Evolutionary conservation across 1,140 invertebrate species (phyloP), one percentile per base, ranked within the genome.

Genomic region (Scaptomyza pallida): DNA sequence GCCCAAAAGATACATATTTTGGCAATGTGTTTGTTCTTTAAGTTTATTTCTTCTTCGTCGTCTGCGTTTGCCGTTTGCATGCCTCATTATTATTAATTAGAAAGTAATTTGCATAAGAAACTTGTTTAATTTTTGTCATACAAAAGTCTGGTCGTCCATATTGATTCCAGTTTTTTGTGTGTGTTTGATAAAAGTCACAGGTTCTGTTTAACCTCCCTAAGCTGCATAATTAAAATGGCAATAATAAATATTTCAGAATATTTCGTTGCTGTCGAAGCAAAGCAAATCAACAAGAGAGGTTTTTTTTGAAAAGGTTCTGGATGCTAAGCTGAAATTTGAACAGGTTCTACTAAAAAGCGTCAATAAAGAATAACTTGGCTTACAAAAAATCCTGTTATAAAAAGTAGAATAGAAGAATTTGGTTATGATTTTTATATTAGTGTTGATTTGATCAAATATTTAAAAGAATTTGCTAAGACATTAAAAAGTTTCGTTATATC

Each of bases 271-370:
- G n/a, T 48, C 15, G 3, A 17, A 19, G 23, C 5, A 51, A 51
- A 12, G n/a, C n/a, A n/a, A 5, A 12, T 12, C 5, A 12, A 26
- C 21, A 33, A 30, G 35, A 70, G 62, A 37, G 26, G 15, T 26
- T 41, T 10, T 48, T 64, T 51, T 19, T n/a, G 12, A 45, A 55
- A 54, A 52, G 47, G 67, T 75, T 33, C 33, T 12, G 16, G 19
- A 13, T 5, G 37, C 23, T 16, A 33, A n/a, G 26, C 16, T 17
- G 8, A 13, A 54, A 23, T 37, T 40, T 57, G 57, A 82, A 82
- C 79, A 67, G 79, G 79, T 83, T 83, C 37, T 21, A 37, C n/a
- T 8, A 21, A 21, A n/a, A n/a, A n/a, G n/a, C n/a, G n/a, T n/a
- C n/a, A n/a, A n/a, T n/a, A n/a, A n/a, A n/a, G n/a, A n/a, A n/a